Base-by-base conservation (phyloP, 1,140 invertebrate genomes). In the Cydia pomonella region DNA sequence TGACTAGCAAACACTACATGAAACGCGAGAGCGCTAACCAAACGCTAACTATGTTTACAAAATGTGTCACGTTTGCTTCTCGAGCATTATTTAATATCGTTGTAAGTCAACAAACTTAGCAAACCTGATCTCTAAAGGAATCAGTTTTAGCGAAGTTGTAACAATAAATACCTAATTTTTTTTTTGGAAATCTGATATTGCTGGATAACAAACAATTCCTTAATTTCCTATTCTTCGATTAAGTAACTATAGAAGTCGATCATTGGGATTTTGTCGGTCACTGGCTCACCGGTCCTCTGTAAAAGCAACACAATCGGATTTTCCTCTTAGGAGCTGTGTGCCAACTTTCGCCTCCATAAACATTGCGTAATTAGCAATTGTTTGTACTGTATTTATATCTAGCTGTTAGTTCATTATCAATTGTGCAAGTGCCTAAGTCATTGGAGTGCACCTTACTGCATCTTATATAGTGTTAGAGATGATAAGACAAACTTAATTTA, bases 1-100 rank as follows among this genome's bases (percentile, higher is more conserved):
- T 69, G 27, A 69, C 64, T 38, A 38, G 64, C 27, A 16, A 69
- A 33, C 64, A 72, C 79, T 77, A 74, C 75, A 76, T 74, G 75
- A 73, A 72, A 71, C 75, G 69, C 78, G 78, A 84, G 76, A 74
- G 80, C 76, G 80, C 79, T 82, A 87, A 87, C 79, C 74, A 85
- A 84, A 82, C 82, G 72, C 80, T 84, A 85, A 85, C 82, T 81
- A 90, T 90, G 87, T 89, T 90, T 90, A 90, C 87, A 78, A 87
- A 84, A 87, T 87, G 83, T 88, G 88, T 90, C 88, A 90, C 86
- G 88, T 89, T 84, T 84, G 82, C 78, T 80, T 82, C 74, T 73
- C 80, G 76, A 80, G 77, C 77, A 78, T 77, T 82, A 80, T 72
- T 77, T 79, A 72, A 75, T 69, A 69, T 69, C 29, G 64, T n/a